A percentile compares a stretch with the other conserved stretches of the same genome.
phyloP scores from a whole-genome alignment of 2,797 vertebrate species.

The Acanthiza pusilla region DNA sequence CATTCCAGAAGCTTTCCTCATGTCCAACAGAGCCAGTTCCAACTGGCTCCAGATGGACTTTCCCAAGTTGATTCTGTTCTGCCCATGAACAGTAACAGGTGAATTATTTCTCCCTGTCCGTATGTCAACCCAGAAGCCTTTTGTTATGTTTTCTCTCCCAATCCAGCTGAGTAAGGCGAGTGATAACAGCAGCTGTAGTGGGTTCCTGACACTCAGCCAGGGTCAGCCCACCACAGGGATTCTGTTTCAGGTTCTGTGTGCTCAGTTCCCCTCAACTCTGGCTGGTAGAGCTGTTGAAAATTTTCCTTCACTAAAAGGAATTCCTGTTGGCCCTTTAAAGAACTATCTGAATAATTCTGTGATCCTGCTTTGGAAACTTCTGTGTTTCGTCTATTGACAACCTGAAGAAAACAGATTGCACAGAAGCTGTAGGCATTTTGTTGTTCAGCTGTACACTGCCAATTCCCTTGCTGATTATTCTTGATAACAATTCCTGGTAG shows the following conservation, averaged over 20 bases:
- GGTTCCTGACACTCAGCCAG: background rate
- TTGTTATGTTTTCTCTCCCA: background rate
- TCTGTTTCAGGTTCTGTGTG: background rate
- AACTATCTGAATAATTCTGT: background rate
- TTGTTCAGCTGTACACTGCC: background rate
- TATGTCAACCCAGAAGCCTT: background rate
- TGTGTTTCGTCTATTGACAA: background rate
- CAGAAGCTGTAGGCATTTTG: background rate
- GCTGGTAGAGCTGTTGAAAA: background rate
- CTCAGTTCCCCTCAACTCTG: background rate
- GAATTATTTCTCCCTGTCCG: background rate
- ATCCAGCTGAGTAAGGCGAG: background rate
- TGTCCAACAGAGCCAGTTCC: background rate
- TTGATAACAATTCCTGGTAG: background rate
- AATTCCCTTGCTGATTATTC: background rate
- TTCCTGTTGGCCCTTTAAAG: background rate
- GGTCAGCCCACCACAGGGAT: background rate
- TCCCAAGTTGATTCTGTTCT: background rate
- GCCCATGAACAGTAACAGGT: background rate
- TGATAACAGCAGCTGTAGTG: background rate
- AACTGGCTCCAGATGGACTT: background rate
- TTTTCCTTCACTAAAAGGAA: background rate
- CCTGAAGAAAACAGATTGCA: background rate
- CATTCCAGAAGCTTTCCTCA: background rate
- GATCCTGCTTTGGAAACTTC: background rate